Percentiles rank a stretch among this genome's conserved stretches.
phyloP scores from a whole-genome alignment of 2,888 invertebrate species.

The Cloeon dipterum region DNA sequence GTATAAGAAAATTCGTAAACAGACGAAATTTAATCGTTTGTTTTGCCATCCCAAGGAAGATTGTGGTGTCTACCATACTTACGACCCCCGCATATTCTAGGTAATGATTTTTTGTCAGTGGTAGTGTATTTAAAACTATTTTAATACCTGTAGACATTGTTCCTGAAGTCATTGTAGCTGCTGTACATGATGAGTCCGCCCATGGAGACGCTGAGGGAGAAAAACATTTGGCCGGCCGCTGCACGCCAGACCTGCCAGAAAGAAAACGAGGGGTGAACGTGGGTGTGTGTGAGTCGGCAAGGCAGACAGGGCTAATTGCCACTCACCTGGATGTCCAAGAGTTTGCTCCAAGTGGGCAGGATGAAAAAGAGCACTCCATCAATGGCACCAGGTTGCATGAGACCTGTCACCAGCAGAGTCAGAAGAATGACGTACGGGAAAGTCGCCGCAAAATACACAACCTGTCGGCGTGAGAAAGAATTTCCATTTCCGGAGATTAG shows the following conservation, averaged over 20 bases:
- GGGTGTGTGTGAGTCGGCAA: too few species aligned
- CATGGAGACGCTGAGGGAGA: constrained; percentile 58
- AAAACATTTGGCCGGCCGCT: constrained; percentile 65
- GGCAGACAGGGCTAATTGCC: too few species aligned
- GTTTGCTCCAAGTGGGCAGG: constrained; percentile 6
- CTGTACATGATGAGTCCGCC: constrained; percentile 57
- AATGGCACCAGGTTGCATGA: constrained; percentile 6
- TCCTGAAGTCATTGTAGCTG: constrained; percentile 31
- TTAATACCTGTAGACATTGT: constrained; percentile 21
- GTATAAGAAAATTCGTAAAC: too few species aligned
- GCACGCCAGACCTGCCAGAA: constrained; percentile 47
- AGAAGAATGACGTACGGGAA: constrained; percentile 12
- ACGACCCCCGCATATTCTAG: too few species aligned
- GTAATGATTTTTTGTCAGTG: too few species aligned
- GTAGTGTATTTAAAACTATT: too few species aligned
- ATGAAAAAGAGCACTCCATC: constrained; percentile 6
- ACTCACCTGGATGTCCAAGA: constrained; percentile 6
- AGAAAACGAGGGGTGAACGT: background rate
- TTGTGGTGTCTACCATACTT: too few species aligned
- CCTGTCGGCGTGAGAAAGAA: constrained; percentile 9
- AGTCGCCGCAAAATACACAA: constrained; percentile 12
- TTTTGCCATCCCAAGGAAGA: too few species aligned
- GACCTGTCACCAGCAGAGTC: constrained; percentile 6
- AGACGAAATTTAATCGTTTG: too few species aligned
- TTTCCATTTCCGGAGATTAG: background rate